These are phyloP conservation scores for Sylvia atricapilla DNA, from an alignment of 2,113 vertebrate genomes.

Conservation along the genomic window DNA sequence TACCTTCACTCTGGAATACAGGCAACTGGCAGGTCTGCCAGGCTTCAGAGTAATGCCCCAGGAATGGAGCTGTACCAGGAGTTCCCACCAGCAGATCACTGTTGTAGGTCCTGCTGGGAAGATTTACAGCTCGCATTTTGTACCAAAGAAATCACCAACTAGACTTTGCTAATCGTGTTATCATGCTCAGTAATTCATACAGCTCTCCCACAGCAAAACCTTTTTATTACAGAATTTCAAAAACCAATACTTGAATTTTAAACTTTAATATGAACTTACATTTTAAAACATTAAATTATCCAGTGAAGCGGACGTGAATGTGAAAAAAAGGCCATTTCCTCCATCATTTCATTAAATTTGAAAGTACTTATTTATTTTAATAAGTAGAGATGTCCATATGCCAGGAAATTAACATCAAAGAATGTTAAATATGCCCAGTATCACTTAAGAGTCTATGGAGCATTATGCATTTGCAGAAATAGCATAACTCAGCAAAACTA, in stretches of 20 bases:
- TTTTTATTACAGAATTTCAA: slow-evolving; percentile 61
- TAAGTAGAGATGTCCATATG: slow-evolving; percentile 69
- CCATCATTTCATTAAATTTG: slow-evolving; percentile 71
- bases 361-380: slow-evolving; percentile 72
- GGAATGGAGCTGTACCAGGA: not conserved
- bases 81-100: not conserved
- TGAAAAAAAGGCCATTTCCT: slow-evolving; percentile 56
- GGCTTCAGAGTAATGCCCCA: not conserved
- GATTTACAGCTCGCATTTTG: slow-evolving; percentile 70
- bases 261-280: slow-evolving; percentile 63
- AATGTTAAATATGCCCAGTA: slow-evolving; percentile 65
- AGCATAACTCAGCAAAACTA: slow-evolving; percentile 46
- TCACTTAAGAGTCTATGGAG: slow-evolving; percentile 45
- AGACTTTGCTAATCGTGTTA: slow-evolving; percentile 68
- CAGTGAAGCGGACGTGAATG: slow-evolving; percentile 53
- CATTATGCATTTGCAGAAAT: slow-evolving; percentile 57
- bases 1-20: not conserved
- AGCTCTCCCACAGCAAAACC: slow-evolving; percentile 59
- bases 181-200: slow-evolving; percentile 52
- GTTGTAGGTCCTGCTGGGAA: not conserved
- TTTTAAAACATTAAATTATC: slow-evolving; percentile 70
- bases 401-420: slow-evolving; percentile 77
- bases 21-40: not conserved
- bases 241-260: slow-evolving; percentile 65
- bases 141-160: slow-evolving; percentile 69